Evolutionary conservation across 2,888 invertebrate species (phyloP), one percentile per base, ranked within the genome.

Genomic region (Dugesia japonica): DNA sequence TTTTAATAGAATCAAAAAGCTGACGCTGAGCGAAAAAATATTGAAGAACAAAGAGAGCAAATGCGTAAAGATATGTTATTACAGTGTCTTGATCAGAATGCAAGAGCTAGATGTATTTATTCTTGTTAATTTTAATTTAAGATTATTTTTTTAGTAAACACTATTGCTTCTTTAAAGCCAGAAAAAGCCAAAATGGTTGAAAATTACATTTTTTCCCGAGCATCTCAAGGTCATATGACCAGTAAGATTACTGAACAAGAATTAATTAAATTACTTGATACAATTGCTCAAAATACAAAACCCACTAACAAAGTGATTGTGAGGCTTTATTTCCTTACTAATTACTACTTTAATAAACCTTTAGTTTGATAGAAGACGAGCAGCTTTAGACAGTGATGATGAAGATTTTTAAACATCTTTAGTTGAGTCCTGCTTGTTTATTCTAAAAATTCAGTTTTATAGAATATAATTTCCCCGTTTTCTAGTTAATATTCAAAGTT

Each of bases 171-270:
- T 73, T 92, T 93, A 79, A 94, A 93, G 85, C 97, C 97, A 72
- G 97, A 95, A 82, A 97, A 95, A 84, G 97, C 92, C 9, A 89
- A 89, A 83, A 90, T 92, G 89, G 90, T 97, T 77, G 95, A 98
- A 87, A 89, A 89, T 80, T 91, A 95, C 90, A 88, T 98, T 80
- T 88, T 94, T 78, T 89, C 90, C 82, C 95, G 97, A 94, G 94
- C 91, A 13, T 91, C 92, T 82, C 88, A 88, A 82, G 94, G 94
- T n/a, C 92, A 92, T 84, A 87, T 94, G 76, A 87, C 88, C 77
- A 89, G 88, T 56, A 92, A 90, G 87, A 85, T 85, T 79, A 76
- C 78, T 71, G 20, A 1, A 20, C 26, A 56, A 15, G 38, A 74
- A 20, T n/a, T 28, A 23, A 42, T 26, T 0, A 42, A 15, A 26